Base-by-base conservation (phyloP, 2,797 vertebrate genomes). In the Peromyscus attwateri region DNA sequence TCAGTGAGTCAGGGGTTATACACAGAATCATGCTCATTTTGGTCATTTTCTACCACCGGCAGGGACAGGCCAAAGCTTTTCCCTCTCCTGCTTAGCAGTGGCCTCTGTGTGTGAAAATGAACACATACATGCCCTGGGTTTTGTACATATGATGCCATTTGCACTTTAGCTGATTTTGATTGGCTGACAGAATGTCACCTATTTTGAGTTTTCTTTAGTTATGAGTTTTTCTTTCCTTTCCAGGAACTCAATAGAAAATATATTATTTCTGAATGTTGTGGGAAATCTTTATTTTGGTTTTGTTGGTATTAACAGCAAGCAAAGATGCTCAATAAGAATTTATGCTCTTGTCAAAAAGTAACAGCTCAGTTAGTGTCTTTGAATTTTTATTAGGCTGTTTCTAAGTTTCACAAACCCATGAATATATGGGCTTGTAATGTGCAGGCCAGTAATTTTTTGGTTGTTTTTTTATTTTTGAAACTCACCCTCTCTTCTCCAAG, bases 141-240 rank as follows among this genome's bases (percentile, higher is more conserved):
- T 96, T 82, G 40, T 94, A 93, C 52, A 55, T 92, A 66, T 0
- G 40, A 64, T 95, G 62, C 96, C 77, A 89, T 91, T 97, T 95
- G 52, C 95, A 92, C 49, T 76, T 6, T 16, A 85, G 79, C 49
- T 94, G 82, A 96, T 92, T 97, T 96, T 96, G 95, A 96, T 87
- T 94, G 87, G 34, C 16, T 96, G 95, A 94, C 87, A 96, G 80
- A 80, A 93, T 97, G 96, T 89, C 94, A 92, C 27, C 75, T 92
- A 95, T 91, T 97, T 94, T 95, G 80, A 93, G 8, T 94, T 96
- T 96, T 75, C 60, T 88, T 88, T 84, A 92, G 83, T 95, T 96
- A 83, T 49, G 60, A 68, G 88, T n/a, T 49, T 88, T 87, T 83
- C 91, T 88, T 88, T 94, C 66, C 80, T 57, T 10, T 82, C 19